These are phyloP conservation scores for Miniopterus natalensis DNA, from an alignment of 2,113 vertebrate genomes.

Conservation along the genomic window DNA sequence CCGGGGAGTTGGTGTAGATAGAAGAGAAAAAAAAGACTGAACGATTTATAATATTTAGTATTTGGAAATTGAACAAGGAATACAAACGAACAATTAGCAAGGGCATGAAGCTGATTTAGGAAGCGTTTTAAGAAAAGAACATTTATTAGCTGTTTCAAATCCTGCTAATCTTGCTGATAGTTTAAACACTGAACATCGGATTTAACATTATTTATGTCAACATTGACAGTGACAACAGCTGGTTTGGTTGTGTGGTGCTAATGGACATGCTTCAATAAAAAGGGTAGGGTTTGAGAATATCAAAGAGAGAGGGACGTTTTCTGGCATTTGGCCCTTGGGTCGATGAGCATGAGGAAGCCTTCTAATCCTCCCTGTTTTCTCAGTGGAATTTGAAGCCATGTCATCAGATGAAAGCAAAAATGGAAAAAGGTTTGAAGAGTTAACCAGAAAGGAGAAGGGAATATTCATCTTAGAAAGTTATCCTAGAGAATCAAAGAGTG, in stretches of 20 bases:
- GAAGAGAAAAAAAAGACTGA: neutral
- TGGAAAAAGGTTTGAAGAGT: neutral
- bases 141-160: neutral
- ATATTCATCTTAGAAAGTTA: neutral
- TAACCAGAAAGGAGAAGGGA: neutral
- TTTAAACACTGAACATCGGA: neutral
- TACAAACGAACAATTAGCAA: neutral
- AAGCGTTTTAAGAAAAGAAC: neutral
- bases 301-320: neutral
- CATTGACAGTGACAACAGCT: neutral
- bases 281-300: neutral
- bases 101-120: neutral
- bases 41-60: neutral
- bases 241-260: neutral
- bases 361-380: neutral
- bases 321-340: neutral
- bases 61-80: neutral
- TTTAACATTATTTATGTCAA: neutral
- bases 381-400: neutral
- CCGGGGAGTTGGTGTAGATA: rapidly evolving
- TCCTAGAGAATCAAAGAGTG: neutral
- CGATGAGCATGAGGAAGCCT: neutral
- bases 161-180: neutral
- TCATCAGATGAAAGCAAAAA: neutral
- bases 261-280: neutral